Conservation (phyloP, 23 tunicate species). For the Styela plicata region DNA sequence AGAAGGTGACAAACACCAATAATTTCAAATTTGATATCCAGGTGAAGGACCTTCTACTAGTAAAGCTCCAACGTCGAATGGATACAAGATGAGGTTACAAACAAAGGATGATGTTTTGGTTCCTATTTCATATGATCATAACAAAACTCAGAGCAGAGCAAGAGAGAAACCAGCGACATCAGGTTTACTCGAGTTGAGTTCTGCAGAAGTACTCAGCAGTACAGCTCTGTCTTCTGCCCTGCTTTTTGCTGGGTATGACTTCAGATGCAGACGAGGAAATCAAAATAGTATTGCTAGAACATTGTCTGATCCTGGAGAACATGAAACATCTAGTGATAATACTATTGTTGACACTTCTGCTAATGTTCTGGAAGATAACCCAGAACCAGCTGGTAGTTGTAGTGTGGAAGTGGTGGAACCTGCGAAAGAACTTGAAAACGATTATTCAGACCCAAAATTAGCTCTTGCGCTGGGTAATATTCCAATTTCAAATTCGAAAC, state of each 20-base stretch:
- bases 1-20: too few relatives aligned
- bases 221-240: conserved; percentile 41
- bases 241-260: conserved; percentile 20
- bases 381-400: background rate
- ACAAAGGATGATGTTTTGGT: conserved; percentile 1
- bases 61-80: background rate
- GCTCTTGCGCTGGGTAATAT: background rate
- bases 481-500: background rate
- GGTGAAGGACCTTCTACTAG: background rate
- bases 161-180: conserved; percentile 42
- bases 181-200: conserved; percentile 28
- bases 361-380: background rate
- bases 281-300: background rate
- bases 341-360: background rate
- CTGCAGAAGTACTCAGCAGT: conserved; percentile 47
- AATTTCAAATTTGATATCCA: too few relatives aligned
- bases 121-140: conserved; percentile 1
- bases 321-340: too few relatives aligned
- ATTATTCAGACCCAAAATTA: background rate
- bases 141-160: conserved; percentile 3
- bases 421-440: background rate
- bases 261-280: background rate
- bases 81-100: conserved; percentile 13
- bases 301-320: background rate
- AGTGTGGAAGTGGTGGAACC: background rate